Percentiles rank a stretch among this genome's conserved stretches.
These are phyloP conservation scores for Leptoclinus maculatus DNA, from an alignment of 2,797 vertebrate genomes.

Conservation along the genomic window DNA sequence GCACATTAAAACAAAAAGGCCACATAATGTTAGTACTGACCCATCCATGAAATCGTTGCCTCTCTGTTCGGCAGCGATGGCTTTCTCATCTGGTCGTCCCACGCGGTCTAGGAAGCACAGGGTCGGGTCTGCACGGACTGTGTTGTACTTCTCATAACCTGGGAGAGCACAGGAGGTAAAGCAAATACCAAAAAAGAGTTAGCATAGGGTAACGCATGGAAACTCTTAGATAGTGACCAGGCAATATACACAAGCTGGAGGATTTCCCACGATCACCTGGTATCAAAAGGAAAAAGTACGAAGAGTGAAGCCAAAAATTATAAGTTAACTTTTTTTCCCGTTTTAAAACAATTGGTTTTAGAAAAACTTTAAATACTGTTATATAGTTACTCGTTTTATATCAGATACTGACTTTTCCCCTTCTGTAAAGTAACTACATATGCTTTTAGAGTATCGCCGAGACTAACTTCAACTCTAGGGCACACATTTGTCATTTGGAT, in stretches of 20 bases:
- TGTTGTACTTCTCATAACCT: constrained; percentile 99
- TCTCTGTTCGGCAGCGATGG: constrained; percentile 97
- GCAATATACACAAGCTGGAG: constrained; percentile 36
- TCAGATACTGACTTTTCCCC: neutral
- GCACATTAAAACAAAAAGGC: constrained; percentile 2
- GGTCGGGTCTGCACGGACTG: constrained; percentile 93
- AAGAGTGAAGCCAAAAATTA: neutral
- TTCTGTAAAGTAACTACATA: neutral
- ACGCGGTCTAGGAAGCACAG: constrained; percentile 96
- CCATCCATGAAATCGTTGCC: constrained; percentile 97
- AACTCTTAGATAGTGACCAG: constrained; percentile 21
- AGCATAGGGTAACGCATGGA: constrained; percentile 22
- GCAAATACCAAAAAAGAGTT: constrained; percentile 29
- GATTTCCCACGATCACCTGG: constrained; percentile 30
- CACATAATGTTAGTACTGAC: constrained; percentile 77
- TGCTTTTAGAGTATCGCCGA: neutral
- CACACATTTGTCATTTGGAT: neutral
- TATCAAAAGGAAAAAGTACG: neutral
- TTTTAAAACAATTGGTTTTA: neutral
- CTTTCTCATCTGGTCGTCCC: constrained; percentile 97
- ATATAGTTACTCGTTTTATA: neutral
- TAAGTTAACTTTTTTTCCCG: neutral
- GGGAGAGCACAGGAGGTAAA: constrained; percentile 33
- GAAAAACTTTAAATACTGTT: neutral
- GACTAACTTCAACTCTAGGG: neutral